These are phyloP conservation scores for Sialis lutaria DNA, from an alignment of 2,888 invertebrate species.

Conservation along the genomic window DNA sequence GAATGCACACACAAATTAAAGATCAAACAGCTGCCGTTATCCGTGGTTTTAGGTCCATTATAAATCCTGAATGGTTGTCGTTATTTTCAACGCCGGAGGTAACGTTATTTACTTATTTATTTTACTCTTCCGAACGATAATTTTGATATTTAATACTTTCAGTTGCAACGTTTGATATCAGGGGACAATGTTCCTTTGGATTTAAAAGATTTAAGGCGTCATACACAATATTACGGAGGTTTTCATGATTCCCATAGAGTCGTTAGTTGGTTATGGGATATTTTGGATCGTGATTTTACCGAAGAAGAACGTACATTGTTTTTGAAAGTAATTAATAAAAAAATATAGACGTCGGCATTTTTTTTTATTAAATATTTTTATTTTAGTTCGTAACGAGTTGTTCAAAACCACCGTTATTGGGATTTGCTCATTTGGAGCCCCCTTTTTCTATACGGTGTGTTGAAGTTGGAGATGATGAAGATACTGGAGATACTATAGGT, in stretches of 20 bases:
- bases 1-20: conserved; percentile 95
- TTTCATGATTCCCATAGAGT: conserved; percentile 97
- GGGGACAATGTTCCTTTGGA: conserved; percentile 92
- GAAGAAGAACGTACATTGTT: conserved; percentile 86
- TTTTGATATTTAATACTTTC: conserved; percentile 10
- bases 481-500: conserved; percentile 75
- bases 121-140: conserved; percentile 4
- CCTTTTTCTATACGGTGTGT: conserved; percentile 98
- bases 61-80: conserved; percentile 86
- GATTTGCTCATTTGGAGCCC: conserved; percentile 91
- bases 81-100: conserved; percentile 92
- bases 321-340: conserved; percentile 74
- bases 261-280: conserved; percentile 98
- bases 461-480: conserved; percentile 96
- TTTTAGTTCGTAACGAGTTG: conserved; percentile 56
- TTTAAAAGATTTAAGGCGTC: conserved; percentile 65
- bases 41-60: conserved; percentile 86
- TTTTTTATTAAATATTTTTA: conserved; percentile 1
- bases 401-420: conserved; percentile 89
- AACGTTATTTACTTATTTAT: conserved; percentile 10
- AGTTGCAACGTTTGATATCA: conserved; percentile 85
- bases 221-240: conserved; percentile 98
- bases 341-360: no score
- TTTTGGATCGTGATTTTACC: conserved; percentile 85
- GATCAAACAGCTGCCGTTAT: conserved; percentile 95